Conservation (phyloP, 2,113 vertebrate genomes). For the Mandrillus leucophaeus region DNA sequence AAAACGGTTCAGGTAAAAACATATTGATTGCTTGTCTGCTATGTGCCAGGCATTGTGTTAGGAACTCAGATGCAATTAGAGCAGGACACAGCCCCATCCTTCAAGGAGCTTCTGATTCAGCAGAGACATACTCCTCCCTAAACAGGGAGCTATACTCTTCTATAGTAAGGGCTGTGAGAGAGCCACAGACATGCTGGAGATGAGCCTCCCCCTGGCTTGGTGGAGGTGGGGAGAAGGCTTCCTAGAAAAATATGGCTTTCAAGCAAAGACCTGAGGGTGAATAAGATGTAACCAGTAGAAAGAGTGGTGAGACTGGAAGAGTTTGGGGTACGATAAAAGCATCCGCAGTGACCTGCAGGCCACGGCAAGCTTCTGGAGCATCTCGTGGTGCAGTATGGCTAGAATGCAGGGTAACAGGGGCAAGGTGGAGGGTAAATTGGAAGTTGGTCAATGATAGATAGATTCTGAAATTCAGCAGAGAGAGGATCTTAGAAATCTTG, state of each 20-base stretch:
- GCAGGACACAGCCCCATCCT: neutral
- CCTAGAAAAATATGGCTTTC: neutral
- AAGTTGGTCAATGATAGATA: neutral
- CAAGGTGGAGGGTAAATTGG: fast-evolving
- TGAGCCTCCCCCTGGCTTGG: neutral
- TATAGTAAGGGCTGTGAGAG: fast-evolving
- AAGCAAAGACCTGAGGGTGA: neutral
- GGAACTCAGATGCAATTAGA: fast-evolving
- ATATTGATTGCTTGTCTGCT: neutral
- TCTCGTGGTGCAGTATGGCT: fast-evolving
- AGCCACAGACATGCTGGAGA: no score
- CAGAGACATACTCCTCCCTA: no score
- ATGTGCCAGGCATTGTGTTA: neutral
- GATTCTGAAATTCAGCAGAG: neutral
- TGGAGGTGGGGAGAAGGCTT: neutral
- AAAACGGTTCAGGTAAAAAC: neutral
- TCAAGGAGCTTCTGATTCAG: neutral
- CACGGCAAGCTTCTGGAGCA: neutral
- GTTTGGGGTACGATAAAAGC: neutral
- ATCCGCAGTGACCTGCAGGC: neutral
- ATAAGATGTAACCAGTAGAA: neutral
- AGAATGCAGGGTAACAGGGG: fast-evolving
- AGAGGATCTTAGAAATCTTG: neutral
- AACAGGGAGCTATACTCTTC: no score
- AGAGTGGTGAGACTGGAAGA: fast-evolving